Percentiles rank a stretch among this genome's conserved stretches.
Evolutionary conservation across 1,140 invertebrate species (phyloP).

Genomic region (Drosophila pseudoobscura): DNA sequence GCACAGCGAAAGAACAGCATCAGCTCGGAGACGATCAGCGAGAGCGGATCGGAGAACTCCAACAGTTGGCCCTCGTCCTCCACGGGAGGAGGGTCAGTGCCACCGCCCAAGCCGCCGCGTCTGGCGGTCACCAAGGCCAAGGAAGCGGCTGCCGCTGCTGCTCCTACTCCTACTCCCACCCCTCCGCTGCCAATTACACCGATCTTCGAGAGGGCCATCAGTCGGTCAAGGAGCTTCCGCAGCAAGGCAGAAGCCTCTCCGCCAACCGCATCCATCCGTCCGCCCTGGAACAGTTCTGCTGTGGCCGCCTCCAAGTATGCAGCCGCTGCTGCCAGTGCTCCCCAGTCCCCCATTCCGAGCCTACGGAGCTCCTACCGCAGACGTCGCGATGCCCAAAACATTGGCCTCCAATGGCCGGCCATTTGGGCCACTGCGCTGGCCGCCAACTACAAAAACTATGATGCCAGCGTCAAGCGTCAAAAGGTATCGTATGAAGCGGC

Average conservation of each 20-base stretch:
- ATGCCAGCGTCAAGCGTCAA: constrained; percentile 64
- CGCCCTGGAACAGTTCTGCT: constrained; percentile 84
- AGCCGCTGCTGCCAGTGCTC: constrained; percentile 52
- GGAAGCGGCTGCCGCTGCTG: constrained; percentile 27
- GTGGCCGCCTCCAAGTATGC: constrained; percentile 68
- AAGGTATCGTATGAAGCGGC: constrained; percentile 57
- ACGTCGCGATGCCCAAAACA: constrained; percentile 68
- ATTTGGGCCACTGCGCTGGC: constrained; percentile 73
- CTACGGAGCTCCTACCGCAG: constrained; percentile 69
- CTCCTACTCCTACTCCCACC: constrained; percentile 14
- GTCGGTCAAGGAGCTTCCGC: constrained; percentile 63
- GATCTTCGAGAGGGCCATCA: constrained; percentile 61
- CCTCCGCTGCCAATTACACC: constrained; percentile 25
- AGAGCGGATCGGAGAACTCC: constrained; percentile 85
- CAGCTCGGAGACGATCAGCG: constrained; percentile 85
- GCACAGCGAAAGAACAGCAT: constrained; percentile 84
- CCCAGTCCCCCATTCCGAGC: constrained; percentile 53
- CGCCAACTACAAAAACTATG: constrained; percentile 77
- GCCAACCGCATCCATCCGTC: constrained; percentile 55
- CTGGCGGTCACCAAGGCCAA: constrained; percentile 43
- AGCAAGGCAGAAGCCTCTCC: constrained; percentile 46
- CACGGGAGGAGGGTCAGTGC: constrained; percentile 11
- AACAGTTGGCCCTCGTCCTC: constrained; percentile 61
- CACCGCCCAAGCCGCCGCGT: constrained; percentile 21
- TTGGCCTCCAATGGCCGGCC: constrained; percentile 64